Conservation (phyloP, 2,113 vertebrate genomes). For the Apistogramma diplotaenia region DNA sequence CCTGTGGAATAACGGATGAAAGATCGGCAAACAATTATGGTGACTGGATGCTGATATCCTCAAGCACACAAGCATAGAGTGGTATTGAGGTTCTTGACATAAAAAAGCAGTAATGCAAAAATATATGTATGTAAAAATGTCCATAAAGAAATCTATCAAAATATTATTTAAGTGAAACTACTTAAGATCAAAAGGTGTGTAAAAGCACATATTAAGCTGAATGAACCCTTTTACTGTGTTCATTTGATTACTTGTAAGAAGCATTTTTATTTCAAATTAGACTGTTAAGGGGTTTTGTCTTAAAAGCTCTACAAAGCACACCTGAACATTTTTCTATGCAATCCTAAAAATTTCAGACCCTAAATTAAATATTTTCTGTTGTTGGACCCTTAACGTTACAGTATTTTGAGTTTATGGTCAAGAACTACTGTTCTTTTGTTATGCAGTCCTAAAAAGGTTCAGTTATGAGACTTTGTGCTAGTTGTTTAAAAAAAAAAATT, state of each 20-base stretch:
- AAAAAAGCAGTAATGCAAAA: neutral
- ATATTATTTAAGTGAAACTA: neutral
- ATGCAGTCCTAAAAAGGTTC: neutral
- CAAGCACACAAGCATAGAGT: neutral
- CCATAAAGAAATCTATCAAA: neutral
- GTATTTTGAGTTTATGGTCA: neutral
- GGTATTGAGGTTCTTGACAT: neutral
- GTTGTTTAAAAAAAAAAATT: no score
- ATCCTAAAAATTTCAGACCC: neutral
- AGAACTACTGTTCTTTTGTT: neutral
- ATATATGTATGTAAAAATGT: neutral
- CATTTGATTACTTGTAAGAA: neutral
- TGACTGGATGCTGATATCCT: neutral
- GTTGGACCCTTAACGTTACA: rapidly evolving
- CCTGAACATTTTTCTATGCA: neutral
- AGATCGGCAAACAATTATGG: neutral
- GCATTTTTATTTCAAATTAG: rapidly evolving
- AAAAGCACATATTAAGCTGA: neutral
- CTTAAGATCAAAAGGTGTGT: neutral
- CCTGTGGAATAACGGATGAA: neutral
- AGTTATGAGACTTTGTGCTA: neutral
- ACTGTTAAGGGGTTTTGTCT: neutral
- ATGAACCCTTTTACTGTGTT: neutral
- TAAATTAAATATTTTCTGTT: neutral
- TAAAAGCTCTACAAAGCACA: neutral